Evolutionary conservation across 2,113 vertebrate species (phyloP).

Genomic region (Carassius auratus): DNA sequence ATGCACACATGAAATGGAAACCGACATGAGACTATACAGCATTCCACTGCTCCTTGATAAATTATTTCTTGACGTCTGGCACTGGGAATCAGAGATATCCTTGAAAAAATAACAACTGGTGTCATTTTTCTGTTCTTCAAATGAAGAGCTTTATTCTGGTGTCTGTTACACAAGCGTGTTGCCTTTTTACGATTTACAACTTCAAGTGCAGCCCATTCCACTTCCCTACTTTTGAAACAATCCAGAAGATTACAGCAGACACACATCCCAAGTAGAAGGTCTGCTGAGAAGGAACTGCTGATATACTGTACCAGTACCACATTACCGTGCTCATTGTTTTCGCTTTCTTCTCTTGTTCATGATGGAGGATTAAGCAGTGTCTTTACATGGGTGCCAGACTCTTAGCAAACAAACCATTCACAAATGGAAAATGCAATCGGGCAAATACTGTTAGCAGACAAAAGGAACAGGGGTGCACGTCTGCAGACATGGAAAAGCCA

Average conservation of each 20-base stretch:
- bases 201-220: constrained; percentile 15
- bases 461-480: constrained; percentile 60
- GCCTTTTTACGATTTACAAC: constrained; percentile 22
- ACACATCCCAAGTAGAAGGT: constrained; percentile 67
- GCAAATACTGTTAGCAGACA: constrained; percentile 69
- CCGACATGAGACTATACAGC: not conserved
- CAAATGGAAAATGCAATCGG: constrained; percentile 71
- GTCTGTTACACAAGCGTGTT: constrained; percentile 34
- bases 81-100: constrained; percentile 2
- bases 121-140: constrained; percentile 14
- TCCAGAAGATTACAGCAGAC: constrained; percentile 31
- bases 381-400: constrained; percentile 67
- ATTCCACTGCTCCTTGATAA: not conserved
- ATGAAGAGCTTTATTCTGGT: not conserved
- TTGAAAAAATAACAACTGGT: not conserved
- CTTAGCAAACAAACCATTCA: constrained; percentile 72
- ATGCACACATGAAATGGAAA: not conserved
- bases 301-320: constrained; percentile 62
- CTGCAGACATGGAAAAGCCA: constrained; percentile 64
- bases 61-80: not conserved
- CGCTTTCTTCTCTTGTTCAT: constrained; percentile 60
- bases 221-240: constrained; percentile 37
- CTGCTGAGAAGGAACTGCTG: constrained; percentile 66
- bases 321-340: constrained; percentile 65
- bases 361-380: constrained; percentile 69